These are phyloP conservation scores for Drosophila conformis DNA, from an alignment of 2,888 invertebrate genomes.

Conservation along the genomic window DNA sequence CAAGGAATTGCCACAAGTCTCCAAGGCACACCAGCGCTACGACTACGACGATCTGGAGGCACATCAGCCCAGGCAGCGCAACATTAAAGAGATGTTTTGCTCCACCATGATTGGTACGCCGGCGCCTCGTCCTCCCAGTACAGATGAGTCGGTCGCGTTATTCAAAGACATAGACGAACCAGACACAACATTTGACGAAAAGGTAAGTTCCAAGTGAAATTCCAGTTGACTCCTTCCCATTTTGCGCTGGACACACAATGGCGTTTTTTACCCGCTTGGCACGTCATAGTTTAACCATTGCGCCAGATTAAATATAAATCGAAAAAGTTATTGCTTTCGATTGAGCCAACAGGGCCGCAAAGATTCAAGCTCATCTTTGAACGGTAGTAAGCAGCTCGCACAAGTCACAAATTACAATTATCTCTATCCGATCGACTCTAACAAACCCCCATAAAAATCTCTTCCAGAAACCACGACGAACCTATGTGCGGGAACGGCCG, in stretches of 20 bases:
- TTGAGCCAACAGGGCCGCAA: slow-evolving; percentile 75
- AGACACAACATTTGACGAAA: slow-evolving; percentile 76
- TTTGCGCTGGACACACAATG: slow-evolving; percentile 32
- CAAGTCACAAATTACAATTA: slow-evolving; percentile 16
- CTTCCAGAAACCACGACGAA: slow-evolving; percentile 74
- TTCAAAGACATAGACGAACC: slow-evolving; percentile 77
- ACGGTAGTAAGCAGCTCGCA: slow-evolving; percentile 74
- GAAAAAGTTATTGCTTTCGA: slow-evolving; percentile 50
- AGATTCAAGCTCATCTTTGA: slow-evolving; percentile 64
- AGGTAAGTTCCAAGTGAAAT: slow-evolving; percentile 55
- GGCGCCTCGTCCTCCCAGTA: not conserved
- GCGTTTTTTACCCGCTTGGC: not conserved
- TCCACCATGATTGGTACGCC: slow-evolving; percentile 76
- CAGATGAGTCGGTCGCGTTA: slow-evolving; percentile 52
- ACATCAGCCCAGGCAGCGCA: slow-evolving; percentile 53
- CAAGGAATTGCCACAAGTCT: slow-evolving; percentile 45
- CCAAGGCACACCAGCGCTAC: slow-evolving; percentile 20
- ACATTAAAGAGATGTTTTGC: slow-evolving; percentile 78
- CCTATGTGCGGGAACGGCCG: slow-evolving; percentile 72
- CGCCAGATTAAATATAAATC: slow-evolving; percentile 62
- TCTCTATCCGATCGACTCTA: not conserved
- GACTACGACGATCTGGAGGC: slow-evolving; percentile 56
- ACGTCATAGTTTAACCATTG: slow-evolving; percentile 6
- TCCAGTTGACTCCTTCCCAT: not conserved
- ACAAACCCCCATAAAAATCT: not conserved